Base-by-base conservation (phyloP, 2,888 invertebrate species). In the Onthophagus sagittarius region DNA sequence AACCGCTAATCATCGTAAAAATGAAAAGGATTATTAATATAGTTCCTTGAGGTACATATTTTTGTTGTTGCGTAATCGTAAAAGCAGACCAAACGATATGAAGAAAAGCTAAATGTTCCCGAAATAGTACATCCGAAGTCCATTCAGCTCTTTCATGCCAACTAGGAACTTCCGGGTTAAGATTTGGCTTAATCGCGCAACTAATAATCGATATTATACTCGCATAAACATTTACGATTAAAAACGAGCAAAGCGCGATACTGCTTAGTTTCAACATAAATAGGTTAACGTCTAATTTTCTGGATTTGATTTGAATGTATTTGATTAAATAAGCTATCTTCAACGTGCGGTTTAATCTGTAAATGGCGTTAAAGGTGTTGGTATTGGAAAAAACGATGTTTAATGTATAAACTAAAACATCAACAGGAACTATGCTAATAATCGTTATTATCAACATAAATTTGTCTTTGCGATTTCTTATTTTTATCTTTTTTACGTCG, bases 231-330 rank as follows among this genome's bases (percentile, higher is more conserved):
- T 9, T 62, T 23, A 65, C 69, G 9, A 69, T 69, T 32, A 32
- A 13, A 14, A 73, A 65, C 23, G 62, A 15, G 5, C 63, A 32
- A 13, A 71, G n/a, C 15, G 71, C n/a, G n/a, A 75, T 64, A 62
- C 65, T 69, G 5, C 15, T n/a, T 14, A 73, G 62, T 70, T 64
- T 71, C 2, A 64, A 71, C 5, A 64, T 0, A 14, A 67, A 73
- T 0, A 69, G 39, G 6, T 75, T 75, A 5, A 75, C 73, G 33
- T 75, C 71, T 14, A 75, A 31, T 9, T 71, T 73, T 62, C 73
- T 71, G n/a, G 62, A 71, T 53, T 71, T 69, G 4, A 14, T 32
- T 15, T 23, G 14, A 63, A 75, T 72, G 69, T 74, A 75, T 62
- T 74, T 53, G 23, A 70, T 62, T 9, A 75, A 14, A 31, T 72